Conservation (phyloP, 2,113 vertebrate species). For the Prochilodus magdalenae region DNA sequence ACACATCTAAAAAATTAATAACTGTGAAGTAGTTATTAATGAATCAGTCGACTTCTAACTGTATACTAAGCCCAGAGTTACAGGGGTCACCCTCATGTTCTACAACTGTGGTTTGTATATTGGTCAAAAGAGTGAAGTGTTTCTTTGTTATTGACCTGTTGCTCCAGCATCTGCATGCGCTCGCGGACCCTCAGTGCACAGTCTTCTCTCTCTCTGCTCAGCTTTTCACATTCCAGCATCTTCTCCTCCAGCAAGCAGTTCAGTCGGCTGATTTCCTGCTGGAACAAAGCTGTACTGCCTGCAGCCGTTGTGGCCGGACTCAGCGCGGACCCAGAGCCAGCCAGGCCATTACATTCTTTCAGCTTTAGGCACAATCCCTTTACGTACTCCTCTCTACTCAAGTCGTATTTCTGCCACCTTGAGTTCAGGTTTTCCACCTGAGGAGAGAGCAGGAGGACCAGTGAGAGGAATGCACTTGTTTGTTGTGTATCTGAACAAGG, state of each 20-base stretch:
- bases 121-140: no score
- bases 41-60: no score
- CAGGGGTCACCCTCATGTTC: no score
- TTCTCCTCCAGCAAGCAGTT: conserved; percentile 86
- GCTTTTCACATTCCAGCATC: conserved; percentile 73
- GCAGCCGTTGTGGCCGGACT: conserved; percentile 18
- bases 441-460: conserved; percentile 15
- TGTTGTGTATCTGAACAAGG: not conserved
- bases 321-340: not conserved
- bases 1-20: no score
- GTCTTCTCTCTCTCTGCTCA: conserved; percentile 72
- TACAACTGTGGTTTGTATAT: no score
- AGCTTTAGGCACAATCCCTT: conserved; percentile 82
- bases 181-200: conserved; percentile 69
- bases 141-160: conserved; percentile 81
- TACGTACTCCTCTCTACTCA: conserved; percentile 89
- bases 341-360: conserved; percentile 70
- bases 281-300: conserved; percentile 69
- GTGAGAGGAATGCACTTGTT: not conserved
- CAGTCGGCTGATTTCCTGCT: conserved; percentile 87
- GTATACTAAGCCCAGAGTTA: no score
- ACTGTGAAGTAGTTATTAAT: no score
- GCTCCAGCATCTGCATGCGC: conserved; percentile 87
- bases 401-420: conserved; percentile 94
- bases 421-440: conserved; percentile 92